phyloP scores from a whole-genome alignment of 1,140 invertebrate species.

The Cyrtorhinus lividipennis region DNA sequence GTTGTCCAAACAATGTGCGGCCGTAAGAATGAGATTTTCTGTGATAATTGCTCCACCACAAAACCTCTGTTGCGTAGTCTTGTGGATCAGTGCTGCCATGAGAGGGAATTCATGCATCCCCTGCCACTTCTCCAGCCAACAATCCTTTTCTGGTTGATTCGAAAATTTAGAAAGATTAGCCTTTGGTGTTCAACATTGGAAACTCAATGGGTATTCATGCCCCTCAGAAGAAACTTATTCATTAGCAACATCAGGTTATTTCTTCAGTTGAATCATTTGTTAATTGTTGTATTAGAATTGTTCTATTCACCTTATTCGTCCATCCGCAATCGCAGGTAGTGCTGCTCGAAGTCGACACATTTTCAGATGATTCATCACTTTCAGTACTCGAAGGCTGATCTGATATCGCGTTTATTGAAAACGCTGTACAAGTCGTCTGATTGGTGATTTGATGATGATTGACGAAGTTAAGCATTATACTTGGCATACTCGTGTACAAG shows the following conservation, averaged over 20 bases:
- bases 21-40: conserved; percentile 44
- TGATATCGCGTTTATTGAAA: background rate
- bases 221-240: too few relatives aligned
- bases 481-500: background rate
- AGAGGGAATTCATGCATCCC: conserved; percentile 45
- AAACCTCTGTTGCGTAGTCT: conserved; percentile 28
- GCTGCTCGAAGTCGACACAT: background rate
- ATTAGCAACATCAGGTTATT: too few relatives aligned
- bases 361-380: too few relatives aligned
- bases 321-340: conserved; percentile 10
- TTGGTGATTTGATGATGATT: background rate
- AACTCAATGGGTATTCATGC: too few relatives aligned
- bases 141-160: conserved; percentile 36
- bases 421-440: background rate
- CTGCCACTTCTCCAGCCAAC: conserved; percentile 42
- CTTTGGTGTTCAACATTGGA: too few relatives aligned
- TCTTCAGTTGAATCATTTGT: too few relatives aligned
- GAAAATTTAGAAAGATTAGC: background rate
- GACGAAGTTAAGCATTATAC: background rate
- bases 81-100: conserved; percentile 42
- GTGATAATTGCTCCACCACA: conserved; percentile 52
- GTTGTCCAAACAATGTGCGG: conserved; percentile 45
- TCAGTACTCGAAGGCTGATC: too few relatives aligned
- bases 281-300: too few relatives aligned
- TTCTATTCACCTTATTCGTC: conserved; percentile 1